Conservation (phyloP, 2,113 vertebrate species). For the Eidolon helvum region DNA sequence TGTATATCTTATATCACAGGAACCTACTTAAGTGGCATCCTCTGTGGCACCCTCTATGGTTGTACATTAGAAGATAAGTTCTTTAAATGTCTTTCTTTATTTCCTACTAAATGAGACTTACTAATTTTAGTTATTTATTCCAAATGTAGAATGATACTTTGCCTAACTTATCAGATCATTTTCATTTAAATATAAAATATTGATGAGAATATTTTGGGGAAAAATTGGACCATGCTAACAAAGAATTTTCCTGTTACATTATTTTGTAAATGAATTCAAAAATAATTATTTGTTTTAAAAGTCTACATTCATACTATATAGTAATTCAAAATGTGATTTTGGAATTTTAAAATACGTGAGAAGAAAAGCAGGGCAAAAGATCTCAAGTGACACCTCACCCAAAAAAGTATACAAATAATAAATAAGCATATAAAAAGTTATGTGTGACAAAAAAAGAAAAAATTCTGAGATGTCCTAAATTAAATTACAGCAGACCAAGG, state of each 20-base stretch:
- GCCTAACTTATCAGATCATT: background rate
- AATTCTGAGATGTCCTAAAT: background rate
- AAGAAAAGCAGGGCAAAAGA: background rate
- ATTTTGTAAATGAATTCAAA: background rate
- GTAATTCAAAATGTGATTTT: background rate
- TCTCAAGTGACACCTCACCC: background rate
- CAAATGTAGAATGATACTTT: background rate
- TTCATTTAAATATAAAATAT: constrained; percentile 1
- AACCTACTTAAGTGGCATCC: background rate
- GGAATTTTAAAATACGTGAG: background rate
- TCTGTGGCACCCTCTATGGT: background rate
- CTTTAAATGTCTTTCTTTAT: background rate
- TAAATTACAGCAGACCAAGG: background rate
- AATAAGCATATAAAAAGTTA: background rate
- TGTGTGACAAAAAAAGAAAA: background rate
- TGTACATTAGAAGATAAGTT: background rate
- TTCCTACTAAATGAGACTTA: background rate
- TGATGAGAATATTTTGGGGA: background rate
- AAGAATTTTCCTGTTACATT: background rate
- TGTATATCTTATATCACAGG: background rate
- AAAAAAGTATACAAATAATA: background rate
- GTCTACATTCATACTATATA: background rate
- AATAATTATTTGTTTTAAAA: background rate
- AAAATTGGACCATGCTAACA: background rate
- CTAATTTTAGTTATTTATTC: background rate